Percentiles rank a stretch among this genome's conserved stretches.
These are phyloP conservation scores for Petrophora chlorosata DNA, from an alignment of 2,888 invertebrate species.

Conservation along the genomic window DNA sequence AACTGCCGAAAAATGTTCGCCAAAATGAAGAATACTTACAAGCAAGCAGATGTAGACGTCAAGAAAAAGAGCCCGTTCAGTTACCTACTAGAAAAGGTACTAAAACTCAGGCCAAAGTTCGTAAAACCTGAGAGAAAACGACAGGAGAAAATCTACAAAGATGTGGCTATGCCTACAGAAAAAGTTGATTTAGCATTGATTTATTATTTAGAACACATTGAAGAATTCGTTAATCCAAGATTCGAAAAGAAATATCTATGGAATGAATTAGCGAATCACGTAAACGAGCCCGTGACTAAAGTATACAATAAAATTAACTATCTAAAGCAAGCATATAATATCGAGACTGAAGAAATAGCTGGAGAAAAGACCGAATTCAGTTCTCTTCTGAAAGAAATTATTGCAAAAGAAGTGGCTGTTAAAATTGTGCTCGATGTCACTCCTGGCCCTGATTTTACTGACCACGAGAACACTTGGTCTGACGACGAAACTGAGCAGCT, in stretches of 20 bases:
- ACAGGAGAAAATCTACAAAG: constrained; percentile 53
- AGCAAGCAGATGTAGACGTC: constrained; percentile 37
- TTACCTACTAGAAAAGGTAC: constrained; percentile 56
- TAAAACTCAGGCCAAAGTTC: constrained; percentile 58
- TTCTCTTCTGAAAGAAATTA: constrained; percentile 54
- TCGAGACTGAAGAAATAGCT: constrained; percentile 44
- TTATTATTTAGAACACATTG: constrained; percentile 67
- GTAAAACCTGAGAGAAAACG: constrained; percentile 45
- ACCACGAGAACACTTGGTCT: constrained; percentile 54
- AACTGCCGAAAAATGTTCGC: constrained; percentile 64
- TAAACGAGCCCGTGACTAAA: constrained; percentile 58
- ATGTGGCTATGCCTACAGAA: constrained; percentile 52
- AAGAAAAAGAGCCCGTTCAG: constrained; percentile 46
- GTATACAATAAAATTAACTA: constrained; percentile 69
- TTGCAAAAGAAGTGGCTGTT: constrained; percentile 53
- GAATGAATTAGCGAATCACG: constrained; percentile 61
- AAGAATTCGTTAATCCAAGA: constrained; percentile 68
- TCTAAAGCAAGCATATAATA: constrained; percentile 60
- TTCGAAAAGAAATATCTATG: constrained; percentile 71
- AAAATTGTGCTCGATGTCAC: constrained; percentile 51
- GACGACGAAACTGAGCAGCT: constrained; percentile 64
- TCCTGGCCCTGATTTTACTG: constrained; percentile 41
- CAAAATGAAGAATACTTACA: constrained; percentile 57
- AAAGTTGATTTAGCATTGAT: constrained; percentile 61
- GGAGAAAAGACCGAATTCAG: constrained; percentile 44